phyloP scores from a whole-genome alignment of 2,797 vertebrate genomes.

The Arctocebus calabarensis region DNA sequence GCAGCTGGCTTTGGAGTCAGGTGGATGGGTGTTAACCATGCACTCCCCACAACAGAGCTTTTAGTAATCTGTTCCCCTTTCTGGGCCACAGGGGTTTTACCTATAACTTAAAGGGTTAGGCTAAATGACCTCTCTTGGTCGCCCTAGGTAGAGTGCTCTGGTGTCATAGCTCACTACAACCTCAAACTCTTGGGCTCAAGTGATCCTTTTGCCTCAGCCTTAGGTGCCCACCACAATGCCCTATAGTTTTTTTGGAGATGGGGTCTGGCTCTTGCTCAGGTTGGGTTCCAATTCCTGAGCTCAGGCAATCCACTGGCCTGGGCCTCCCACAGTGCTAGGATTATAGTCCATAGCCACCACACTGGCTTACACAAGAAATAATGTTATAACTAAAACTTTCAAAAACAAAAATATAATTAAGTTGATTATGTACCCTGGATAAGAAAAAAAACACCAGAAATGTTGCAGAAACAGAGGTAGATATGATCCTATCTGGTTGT shows the following conservation, averaged over 20 bases:
- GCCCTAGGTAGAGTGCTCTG: too few relatives aligned
- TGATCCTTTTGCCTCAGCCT: too few relatives aligned
- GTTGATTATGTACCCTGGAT: not conserved
- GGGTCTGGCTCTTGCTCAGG: too few relatives aligned
- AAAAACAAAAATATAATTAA: conserved; percentile 22
- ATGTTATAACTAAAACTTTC: not conserved
- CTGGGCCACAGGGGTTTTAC: not conserved
- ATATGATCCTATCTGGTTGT: not conserved
- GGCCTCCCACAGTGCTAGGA: too few relatives aligned
- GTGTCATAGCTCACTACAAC: too few relatives aligned
- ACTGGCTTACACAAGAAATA: not conserved
- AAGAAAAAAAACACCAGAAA: conserved; percentile 38
- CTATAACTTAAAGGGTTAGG: not conserved
- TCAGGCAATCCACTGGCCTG: too few relatives aligned
- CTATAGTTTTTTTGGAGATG: too few relatives aligned
- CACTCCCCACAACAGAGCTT: not conserved
- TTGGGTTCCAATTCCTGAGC: too few relatives aligned
- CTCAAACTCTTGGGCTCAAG: too few relatives aligned
- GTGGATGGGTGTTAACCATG: not conserved
- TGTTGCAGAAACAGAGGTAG: not conserved
- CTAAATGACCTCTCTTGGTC: not conserved
- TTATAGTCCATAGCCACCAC: too few relatives aligned
- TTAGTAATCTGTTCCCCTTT: not conserved
- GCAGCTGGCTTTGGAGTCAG: not conserved
- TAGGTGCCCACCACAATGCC: too few relatives aligned